Conservation (phyloP, 2,797 vertebrate genomes). For the Sorex maritimensis region DNA sequence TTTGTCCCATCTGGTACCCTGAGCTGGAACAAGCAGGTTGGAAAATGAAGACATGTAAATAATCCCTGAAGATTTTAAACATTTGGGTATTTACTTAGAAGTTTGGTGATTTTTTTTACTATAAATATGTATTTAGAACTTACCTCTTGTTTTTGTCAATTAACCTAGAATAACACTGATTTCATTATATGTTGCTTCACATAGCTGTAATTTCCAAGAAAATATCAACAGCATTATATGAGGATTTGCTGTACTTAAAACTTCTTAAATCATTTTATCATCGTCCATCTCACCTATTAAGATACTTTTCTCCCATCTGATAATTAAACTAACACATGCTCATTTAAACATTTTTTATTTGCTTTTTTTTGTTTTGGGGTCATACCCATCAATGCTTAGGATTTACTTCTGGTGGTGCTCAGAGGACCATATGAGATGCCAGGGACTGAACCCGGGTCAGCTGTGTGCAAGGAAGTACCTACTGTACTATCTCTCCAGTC, state of each 20-base stretch:
- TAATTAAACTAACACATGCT: constrained; percentile 26
- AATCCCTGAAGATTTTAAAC: too few relatives aligned
- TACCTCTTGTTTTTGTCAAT: not conserved
- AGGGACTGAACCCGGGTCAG: too few relatives aligned
- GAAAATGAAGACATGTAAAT: too few relatives aligned
- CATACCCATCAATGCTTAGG: too few relatives aligned
- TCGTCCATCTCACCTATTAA: constrained; percentile 42
- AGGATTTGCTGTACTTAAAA: not conserved
- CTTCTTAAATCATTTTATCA: not conserved
- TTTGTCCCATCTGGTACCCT: not conserved
- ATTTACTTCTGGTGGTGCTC: too few relatives aligned
- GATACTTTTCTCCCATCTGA: constrained; percentile 24
- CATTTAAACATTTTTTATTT: too few relatives aligned
- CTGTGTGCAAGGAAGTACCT: too few relatives aligned
- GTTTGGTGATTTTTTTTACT: not conserved
- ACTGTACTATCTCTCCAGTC: too few relatives aligned
- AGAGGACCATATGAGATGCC: too few relatives aligned
- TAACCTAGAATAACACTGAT: not conserved
- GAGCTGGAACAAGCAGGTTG: not conserved
- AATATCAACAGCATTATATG: not conserved
- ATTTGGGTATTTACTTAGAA: not conserved
- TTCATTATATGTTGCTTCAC: not conserved
- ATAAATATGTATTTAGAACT: not conserved
- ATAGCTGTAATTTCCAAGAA: not conserved
- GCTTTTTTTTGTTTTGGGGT: too few relatives aligned